Percentiles rank a stretch among this genome's conserved stretches.
phyloP scores from a whole-genome alignment of 2,888 invertebrate species.

The Caenorhabditis virilis region DNA sequence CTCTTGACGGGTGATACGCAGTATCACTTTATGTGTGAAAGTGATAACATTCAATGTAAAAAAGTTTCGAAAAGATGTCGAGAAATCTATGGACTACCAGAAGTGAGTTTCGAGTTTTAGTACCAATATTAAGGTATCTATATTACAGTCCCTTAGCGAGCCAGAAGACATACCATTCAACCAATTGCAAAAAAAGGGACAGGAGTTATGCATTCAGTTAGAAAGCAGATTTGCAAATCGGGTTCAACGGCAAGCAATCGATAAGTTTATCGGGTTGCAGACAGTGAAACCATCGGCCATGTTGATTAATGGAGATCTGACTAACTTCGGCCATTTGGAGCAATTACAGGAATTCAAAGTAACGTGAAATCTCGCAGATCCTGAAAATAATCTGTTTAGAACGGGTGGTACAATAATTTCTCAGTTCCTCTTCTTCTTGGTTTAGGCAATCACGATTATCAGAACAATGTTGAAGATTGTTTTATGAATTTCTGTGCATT shows the following conservation, averaged over 20 bases:
- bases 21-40: conserved; percentile 61
- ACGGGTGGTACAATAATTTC: conserved; percentile 56
- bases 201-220: conserved; percentile 42
- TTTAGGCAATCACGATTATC: conserved; percentile 67
- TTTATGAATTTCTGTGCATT: conserved; percentile 55
- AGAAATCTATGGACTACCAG: conserved; percentile 37
- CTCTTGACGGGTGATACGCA: conserved; percentile 62
- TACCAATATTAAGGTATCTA: background rate
- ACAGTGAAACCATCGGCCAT: conserved; percentile 54
- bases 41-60: conserved; percentile 56
- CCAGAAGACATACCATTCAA: too few relatives aligned
- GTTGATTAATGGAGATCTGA: conserved; percentile 67
- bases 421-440: conserved; percentile 61
- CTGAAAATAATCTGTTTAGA: conserved; percentile 36
- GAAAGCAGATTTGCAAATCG: conserved; percentile 62
- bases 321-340: conserved; percentile 62
- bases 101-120: conserved; percentile 28
- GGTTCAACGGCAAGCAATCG: conserved; percentile 57
- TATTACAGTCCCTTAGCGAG: too few relatives aligned
- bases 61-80: conserved; percentile 46
- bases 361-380: background rate
- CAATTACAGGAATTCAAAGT: conserved; percentile 61
- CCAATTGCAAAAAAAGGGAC: conserved; percentile 26
- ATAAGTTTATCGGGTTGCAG: conserved; percentile 25
- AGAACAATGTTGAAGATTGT: conserved; percentile 65